Base-by-base conservation (phyloP, 2,888 invertebrate genomes). In the Papilio gigon region DNA sequence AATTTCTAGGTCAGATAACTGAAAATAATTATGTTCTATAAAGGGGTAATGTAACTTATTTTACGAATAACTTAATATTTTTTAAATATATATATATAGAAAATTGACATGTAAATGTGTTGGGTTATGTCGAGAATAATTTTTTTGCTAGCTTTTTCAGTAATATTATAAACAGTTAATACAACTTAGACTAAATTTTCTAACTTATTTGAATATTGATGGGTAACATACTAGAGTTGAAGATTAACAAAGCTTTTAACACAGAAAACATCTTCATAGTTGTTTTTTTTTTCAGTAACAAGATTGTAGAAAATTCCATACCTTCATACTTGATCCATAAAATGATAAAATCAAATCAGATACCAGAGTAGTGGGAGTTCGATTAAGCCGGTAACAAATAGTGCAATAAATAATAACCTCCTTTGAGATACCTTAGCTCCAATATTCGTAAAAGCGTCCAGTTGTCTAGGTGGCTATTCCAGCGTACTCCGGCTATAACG, bases 401-500 rank as follows among this genome's bases (percentile, higher is more conserved):
- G 64, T 44, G 42, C 62, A 70, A 70, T 70, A 70, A 69, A 69
- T 67, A 71, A 67, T 68, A 67, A 71, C 63, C 27, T 22, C 33
- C 77, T 25, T 37, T 42, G 60, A 17, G 56, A 64, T 69, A 69
- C 61, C 69, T 65, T 17, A 25, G 62, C 44, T 68, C 65, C 70
- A 72, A 72, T 72, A 68, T 71, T 65, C 63, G 70, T 72, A 61
- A 72, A 70, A 72, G 72, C 72, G 71, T 71, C 70, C 70, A 72
- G 65, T 68, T 62, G 68, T 62, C 65, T 59, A 61, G 62, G 68
- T 58, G 56, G 56, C 22, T 65, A 44, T 65, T 61, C 47, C 44
- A 37, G 50, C 35, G 47, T 58, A 35, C 53, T 62, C 27, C 14
- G 44, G 65, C 58, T 56, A 82, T 79, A 78, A 79, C 76, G 79